Evolutionary conservation across 2,888 invertebrate genomes (phyloP).

Genomic region (Tipula lateralis): DNA sequence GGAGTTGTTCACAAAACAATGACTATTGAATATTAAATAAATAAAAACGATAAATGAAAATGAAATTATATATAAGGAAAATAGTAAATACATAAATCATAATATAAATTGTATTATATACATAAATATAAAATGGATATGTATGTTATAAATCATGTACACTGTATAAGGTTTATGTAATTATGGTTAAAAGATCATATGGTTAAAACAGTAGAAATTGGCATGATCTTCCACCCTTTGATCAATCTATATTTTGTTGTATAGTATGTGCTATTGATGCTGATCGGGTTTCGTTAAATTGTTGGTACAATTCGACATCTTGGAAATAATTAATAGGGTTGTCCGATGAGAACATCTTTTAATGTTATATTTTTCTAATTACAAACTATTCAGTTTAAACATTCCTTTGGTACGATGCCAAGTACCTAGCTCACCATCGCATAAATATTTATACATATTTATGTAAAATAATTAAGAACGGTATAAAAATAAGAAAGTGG

Average conservation of each 20-base stretch:
- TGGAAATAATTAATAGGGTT: background rate
- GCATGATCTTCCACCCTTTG: background rate
- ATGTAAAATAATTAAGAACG: too few species aligned
- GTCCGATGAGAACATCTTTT: too few species aligned
- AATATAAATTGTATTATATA: too few species aligned
- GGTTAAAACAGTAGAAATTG: slow-evolving; percentile 4
- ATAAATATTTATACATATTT: too few species aligned
- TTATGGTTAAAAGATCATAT: slow-evolving; percentile 19
- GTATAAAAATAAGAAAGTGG: too few species aligned
- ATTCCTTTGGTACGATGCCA: too few species aligned
- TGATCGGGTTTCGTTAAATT: background rate
- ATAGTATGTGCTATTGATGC: background rate
- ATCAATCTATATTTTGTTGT: background rate
- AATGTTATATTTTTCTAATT: too few species aligned
- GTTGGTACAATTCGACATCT: background rate
- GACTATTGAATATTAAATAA: background rate
- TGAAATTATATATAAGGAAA: background rate
- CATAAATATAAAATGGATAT: background rate
- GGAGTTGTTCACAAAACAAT: background rate
- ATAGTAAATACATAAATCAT: background rate
- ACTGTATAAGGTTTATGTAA: slow-evolving; percentile 2
- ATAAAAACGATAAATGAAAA: background rate
- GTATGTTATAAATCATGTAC: slow-evolving; percentile 9
- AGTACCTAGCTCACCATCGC: background rate
- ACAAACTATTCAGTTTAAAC: too few species aligned